phyloP scores from a whole-genome alignment of 2,113 vertebrate species.

The Microtus montanus region DNA sequence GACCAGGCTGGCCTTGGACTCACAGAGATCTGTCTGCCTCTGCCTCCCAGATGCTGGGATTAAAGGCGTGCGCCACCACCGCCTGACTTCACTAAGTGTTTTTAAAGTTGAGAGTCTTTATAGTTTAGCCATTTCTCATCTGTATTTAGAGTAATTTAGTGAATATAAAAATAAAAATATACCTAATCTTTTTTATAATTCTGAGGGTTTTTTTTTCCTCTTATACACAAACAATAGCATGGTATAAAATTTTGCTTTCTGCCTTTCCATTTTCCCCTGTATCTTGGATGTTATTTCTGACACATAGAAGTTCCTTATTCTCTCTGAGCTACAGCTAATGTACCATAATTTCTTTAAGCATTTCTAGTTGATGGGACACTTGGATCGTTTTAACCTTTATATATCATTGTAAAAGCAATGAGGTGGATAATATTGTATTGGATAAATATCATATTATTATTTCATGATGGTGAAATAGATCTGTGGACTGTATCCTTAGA shows the following conservation, averaged over 20 bases:
- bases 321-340: not conserved
- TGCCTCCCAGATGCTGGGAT: too few species aligned
- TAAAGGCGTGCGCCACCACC: too few species aligned
- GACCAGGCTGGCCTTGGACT: too few species aligned
- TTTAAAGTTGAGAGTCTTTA: not conserved
- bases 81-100: not conserved
- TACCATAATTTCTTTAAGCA: not conserved
- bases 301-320: not conserved
- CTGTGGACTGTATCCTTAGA: not conserved
- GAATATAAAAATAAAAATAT: not conserved
- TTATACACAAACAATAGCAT: not conserved
- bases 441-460: not conserved
- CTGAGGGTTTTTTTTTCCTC: not conserved
- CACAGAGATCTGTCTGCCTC: too few species aligned
- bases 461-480: not conserved
- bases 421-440: not conserved
- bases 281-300: not conserved
- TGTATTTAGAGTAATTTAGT: constrained; percentile 14
- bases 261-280: not conserved
- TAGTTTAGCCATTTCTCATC: not conserved
- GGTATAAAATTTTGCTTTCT: not conserved
- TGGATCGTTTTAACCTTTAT: not conserved
- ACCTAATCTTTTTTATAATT: not conserved
- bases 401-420: not conserved
- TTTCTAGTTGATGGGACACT: not conserved